Percentiles rank a stretch among this genome's conserved stretches.
These are phyloP conservation scores for Hippoglossus hippoglossus DNA, from an alignment of 2,797 vertebrate genomes.

Conservation along the genomic window DNA sequence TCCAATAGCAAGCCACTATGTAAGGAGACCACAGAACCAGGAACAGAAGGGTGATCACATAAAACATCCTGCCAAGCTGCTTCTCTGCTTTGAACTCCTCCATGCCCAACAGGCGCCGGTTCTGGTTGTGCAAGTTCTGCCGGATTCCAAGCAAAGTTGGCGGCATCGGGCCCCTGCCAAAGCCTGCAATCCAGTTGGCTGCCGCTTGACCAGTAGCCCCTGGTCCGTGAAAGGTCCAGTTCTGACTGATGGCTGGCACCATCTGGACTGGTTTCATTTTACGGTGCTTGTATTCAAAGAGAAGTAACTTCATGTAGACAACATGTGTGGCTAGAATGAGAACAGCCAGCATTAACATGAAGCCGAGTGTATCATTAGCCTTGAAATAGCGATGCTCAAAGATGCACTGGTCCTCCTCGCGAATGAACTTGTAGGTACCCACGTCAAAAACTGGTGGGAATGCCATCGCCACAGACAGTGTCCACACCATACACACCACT, in stretches of 20 bases:
- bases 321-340: constrained; percentile 92
- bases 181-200: constrained; percentile 94
- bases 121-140: constrained; percentile 91
- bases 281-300: constrained; percentile 93
- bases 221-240: constrained; percentile 94
- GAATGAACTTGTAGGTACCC: constrained; percentile 93
- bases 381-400: constrained; percentile 95
- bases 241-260: constrained; percentile 93
- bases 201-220: constrained; percentile 93
- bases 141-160: constrained; percentile 92
- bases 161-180: constrained; percentile 92
- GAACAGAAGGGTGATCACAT: constrained; percentile 91
- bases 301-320: constrained; percentile 92
- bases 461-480: constrained; percentile 92
- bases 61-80: constrained; percentile 93
- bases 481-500: constrained; percentile 94
- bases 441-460: constrained; percentile 92
- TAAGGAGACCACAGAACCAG: constrained; percentile 93
- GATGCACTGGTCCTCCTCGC: constrained; percentile 93
- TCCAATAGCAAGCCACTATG: constrained; percentile 94
- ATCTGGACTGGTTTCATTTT: constrained; percentile 95
- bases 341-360: constrained; percentile 93
- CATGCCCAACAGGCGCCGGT: constrained; percentile 90
- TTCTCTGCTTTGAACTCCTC: constrained; percentile 94
- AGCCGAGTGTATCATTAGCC: constrained; percentile 91